These are phyloP conservation scores for Drosophila lowei DNA, from an alignment of 1,140 invertebrate genomes.

Conservation along the genomic window DNA sequence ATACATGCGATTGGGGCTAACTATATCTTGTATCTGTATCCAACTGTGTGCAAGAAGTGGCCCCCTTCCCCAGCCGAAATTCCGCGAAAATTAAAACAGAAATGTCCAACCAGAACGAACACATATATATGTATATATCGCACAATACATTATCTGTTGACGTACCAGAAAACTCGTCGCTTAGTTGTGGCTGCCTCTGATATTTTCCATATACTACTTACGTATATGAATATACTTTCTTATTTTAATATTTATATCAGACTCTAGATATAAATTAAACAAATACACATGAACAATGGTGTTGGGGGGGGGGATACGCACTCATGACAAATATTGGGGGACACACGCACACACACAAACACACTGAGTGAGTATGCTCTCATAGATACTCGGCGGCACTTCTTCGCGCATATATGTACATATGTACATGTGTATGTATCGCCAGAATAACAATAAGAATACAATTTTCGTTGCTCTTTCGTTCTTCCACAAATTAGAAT, in stretches of 20 bases:
- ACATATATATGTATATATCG: constrained; percentile 3
- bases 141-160: constrained; percentile 73
- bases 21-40: constrained; percentile 8
- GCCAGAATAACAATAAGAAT: constrained; percentile 64
- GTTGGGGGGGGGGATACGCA: neutral
- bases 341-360: constrained; percentile 7
- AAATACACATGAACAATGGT: constrained; percentile 68
- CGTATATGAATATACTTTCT: constrained; percentile 32
- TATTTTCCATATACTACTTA: constrained; percentile 36
- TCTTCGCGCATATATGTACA: constrained; percentile 53
- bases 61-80: constrained; percentile 22
- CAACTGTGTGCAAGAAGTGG: constrained; percentile 13
- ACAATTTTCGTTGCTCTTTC: constrained; percentile 71
- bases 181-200: constrained; percentile 49
- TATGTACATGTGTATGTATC: constrained; percentile 16
- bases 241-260: constrained; percentile 81
- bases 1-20: neutral
- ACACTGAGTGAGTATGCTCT: constrained; percentile 3
- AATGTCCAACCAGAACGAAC: constrained; percentile 15
- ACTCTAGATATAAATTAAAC: constrained; percentile 80
- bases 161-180: constrained; percentile 61
- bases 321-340: constrained; percentile 26
- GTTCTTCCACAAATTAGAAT: constrained; percentile 74
- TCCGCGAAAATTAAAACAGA: constrained; percentile 32
- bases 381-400: constrained; percentile 58